Evolutionary conservation across 2,797 vertebrate species (phyloP).

Genomic region (Natrix natrix): DNA sequence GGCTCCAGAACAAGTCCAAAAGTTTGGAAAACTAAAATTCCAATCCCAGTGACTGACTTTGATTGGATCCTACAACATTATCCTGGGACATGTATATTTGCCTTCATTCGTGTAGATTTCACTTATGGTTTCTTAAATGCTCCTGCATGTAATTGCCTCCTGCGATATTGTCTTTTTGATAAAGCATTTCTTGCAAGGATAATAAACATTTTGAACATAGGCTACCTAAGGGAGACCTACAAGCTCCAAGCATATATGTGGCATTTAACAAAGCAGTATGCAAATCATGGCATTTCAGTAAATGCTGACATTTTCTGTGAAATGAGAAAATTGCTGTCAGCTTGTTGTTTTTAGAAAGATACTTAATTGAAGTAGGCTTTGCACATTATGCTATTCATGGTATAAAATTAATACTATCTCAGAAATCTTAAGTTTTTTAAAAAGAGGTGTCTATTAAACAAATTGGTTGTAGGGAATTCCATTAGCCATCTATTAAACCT

Average conservation of each 20-base stretch:
- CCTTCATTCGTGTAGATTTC: not conserved
- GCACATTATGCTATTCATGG: constrained; percentile 19
- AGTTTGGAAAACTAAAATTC: not conserved
- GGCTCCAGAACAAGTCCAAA: not conserved
- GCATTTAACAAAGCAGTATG: constrained; percentile 26
- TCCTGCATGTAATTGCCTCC: not conserved
- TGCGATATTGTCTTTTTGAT: not conserved
- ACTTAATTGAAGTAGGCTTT: constrained; percentile 36
- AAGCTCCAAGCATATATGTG: not conserved
- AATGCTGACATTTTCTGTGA: constrained; percentile 42
- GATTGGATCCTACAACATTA: not conserved
- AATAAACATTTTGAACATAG: not conserved
- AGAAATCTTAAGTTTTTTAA: constrained; percentile 17
- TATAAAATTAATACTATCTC: constrained; percentile 31
- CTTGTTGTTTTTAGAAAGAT: constrained; percentile 22
- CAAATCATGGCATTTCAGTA: constrained; percentile 18
- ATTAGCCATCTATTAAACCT: not conserved
- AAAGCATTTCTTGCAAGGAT: not conserved
- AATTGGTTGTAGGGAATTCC: too few relatives aligned
- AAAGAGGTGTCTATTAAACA: constrained; percentile 22
- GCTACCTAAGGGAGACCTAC: not conserved
- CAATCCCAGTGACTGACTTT: not conserved
- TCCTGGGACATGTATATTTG: not conserved
- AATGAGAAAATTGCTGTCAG: not conserved
- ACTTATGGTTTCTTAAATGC: not conserved